These are phyloP conservation scores for Pseudorectes ferrugineus DNA, from an alignment of 2,113 vertebrate genomes.

Conservation along the genomic window DNA sequence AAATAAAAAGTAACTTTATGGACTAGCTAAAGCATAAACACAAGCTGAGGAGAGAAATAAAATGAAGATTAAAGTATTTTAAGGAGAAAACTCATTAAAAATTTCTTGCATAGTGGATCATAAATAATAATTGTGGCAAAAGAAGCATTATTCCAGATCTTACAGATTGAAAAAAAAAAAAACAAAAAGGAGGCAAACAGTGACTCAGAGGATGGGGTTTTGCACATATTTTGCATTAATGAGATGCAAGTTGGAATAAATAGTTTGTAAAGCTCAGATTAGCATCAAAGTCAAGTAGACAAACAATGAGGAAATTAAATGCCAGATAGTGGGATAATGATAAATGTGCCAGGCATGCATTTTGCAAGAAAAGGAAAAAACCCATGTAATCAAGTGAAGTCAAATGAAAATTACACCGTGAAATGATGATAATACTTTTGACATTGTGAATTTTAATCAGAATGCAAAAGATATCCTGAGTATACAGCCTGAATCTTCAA, in stretches of 20 bases:
- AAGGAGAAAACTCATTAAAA: neutral
- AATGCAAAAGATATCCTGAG: neutral
- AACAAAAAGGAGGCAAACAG: neutral
- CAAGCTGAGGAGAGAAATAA: neutral
- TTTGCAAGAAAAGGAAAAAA: neutral
- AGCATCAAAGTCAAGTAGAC: neutral
- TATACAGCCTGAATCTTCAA: neutral
- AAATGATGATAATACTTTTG: neutral
- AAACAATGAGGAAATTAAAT: constrained; percentile 13
- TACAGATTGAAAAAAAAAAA: neutral
- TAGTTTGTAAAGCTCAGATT: neutral
- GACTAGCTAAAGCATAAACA: neutral
- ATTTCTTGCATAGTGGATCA: neutral
- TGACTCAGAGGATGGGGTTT: neutral
- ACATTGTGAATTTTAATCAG: neutral
- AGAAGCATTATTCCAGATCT: neutral
- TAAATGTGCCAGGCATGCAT: neutral
- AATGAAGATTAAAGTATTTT: neutral
- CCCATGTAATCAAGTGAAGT: neutral
- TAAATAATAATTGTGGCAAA: neutral
- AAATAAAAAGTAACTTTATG: neutral
- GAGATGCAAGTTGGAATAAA: neutral
- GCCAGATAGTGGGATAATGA: neutral
- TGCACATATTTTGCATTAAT: neutral
- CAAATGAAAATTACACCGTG: neutral